Conservation (phyloP, 2,113 vertebrate species). For the Elanoides forficatus region DNA sequence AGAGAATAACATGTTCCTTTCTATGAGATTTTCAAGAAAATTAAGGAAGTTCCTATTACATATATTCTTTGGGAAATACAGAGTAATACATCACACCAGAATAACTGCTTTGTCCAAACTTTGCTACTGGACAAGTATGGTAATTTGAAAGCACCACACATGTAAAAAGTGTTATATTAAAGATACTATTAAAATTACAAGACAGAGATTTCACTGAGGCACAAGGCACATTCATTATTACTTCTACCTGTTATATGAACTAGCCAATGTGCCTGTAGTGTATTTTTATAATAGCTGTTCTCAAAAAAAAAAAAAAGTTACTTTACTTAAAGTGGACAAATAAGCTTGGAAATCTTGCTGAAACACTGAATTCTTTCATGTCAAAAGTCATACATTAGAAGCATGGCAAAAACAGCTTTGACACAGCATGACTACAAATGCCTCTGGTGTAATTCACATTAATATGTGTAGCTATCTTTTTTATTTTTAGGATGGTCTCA, state of each 20-base stretch:
- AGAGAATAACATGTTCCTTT: background rate
- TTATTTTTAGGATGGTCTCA: conserved; percentile 65
- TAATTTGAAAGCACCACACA: background rate
- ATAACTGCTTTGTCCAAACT: background rate
- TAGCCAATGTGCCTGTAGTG: background rate
- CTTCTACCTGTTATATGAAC: background rate
- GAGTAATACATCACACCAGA: background rate
- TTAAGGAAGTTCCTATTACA: background rate
- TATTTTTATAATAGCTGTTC: background rate
- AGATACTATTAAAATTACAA: background rate
- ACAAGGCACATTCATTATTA: background rate
- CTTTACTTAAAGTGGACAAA: background rate
- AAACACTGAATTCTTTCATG: background rate
- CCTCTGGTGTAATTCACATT: conserved; percentile 50
- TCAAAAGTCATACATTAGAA: background rate
- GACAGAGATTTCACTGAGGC: background rate
- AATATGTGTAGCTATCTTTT: conserved; percentile 33
- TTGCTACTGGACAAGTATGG: background rate
- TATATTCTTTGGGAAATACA: background rate
- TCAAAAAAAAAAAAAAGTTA: background rate
- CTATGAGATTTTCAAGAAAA: background rate
- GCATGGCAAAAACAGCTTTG: background rate
- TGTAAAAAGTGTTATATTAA: background rate
- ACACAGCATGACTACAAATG: background rate
- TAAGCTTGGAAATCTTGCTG: background rate